Percentiles rank a stretch among this genome's conserved stretches.
phyloP scores from a whole-genome alignment of 1,140 invertebrate genomes.

The Pseudomyrmex sp. region DNA sequence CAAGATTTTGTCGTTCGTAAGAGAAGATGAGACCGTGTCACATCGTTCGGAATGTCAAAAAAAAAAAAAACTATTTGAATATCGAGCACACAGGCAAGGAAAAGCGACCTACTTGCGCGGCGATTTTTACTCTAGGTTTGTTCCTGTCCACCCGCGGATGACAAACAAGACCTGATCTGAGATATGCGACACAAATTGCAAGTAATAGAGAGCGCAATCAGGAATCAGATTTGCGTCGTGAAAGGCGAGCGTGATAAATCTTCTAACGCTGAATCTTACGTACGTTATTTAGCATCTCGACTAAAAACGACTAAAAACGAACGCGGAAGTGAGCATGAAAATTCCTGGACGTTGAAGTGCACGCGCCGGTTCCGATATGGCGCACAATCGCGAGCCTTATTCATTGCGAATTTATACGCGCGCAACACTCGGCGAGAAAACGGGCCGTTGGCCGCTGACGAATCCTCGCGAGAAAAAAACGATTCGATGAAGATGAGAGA shows the following conservation, averaged over 20 bases:
- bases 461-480: neutral
- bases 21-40: neutral
- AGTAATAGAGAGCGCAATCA: neutral
- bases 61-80: neutral
- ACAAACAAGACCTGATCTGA: neutral
- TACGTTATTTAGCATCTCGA: neutral
- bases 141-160: neutral
- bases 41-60: neutral
- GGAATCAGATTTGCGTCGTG: neutral
- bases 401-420: conserved; percentile 44
- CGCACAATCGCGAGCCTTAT: conserved; percentile 32
- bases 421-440: neutral
- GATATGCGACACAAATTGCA: conserved; percentile 12
- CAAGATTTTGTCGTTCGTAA: neutral
- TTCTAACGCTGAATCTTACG: neutral
- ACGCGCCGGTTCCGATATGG: conserved; percentile 21
- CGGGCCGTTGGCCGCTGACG: conserved; percentile 20
- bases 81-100: conserved; percentile 8
- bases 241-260: neutral
- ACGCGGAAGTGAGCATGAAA: conserved; percentile 8
- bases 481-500: neutral
- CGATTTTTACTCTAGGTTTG: neutral
- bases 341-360: conserved; percentile 25
- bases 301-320: conserved; percentile 8
- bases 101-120: conserved; percentile 33